Evolutionary conservation across 2,888 invertebrate genomes (phyloP).

Genomic region (Diplazon laetatorius): DNA sequence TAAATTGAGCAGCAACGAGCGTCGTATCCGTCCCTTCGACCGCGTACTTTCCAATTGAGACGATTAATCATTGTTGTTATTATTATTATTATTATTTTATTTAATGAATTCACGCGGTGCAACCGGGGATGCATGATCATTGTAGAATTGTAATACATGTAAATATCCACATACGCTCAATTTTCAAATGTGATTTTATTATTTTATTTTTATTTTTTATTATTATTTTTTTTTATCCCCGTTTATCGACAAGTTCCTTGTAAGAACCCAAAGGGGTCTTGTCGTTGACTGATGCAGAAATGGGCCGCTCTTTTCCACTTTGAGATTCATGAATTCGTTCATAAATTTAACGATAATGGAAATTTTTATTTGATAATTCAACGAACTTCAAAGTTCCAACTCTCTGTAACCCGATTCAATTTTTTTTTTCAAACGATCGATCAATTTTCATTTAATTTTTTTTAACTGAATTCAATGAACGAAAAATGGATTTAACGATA

Average conservation of each 20-base stretch:
- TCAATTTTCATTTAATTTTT: conserved; percentile 8
- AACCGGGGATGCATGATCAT: background rate
- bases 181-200: conserved; percentile 7
- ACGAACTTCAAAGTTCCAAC: too few species aligned
- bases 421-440: background rate
- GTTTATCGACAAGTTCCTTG: background rate
- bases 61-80: background rate
- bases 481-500: background rate
- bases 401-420: too few species aligned
- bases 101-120: conserved; percentile 4
- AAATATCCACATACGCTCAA: conserved; percentile 24
- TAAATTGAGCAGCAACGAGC: conserved; percentile 16
- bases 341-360: background rate
- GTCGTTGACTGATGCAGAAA: background rate
- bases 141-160: conserved; percentile 23
- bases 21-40: conserved; percentile 28
- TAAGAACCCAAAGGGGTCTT: background rate
- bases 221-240: background rate
- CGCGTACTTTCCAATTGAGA: conserved; percentile 6
- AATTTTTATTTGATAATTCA: too few species aligned
- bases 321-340: background rate
- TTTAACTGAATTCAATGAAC: background rate
- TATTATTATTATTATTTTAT: background rate
- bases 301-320: background rate
- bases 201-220: background rate